These are phyloP conservation scores for Heliconius himera DNA, from an alignment of 1,140 invertebrate genomes.

Conservation along the genomic window DNA sequence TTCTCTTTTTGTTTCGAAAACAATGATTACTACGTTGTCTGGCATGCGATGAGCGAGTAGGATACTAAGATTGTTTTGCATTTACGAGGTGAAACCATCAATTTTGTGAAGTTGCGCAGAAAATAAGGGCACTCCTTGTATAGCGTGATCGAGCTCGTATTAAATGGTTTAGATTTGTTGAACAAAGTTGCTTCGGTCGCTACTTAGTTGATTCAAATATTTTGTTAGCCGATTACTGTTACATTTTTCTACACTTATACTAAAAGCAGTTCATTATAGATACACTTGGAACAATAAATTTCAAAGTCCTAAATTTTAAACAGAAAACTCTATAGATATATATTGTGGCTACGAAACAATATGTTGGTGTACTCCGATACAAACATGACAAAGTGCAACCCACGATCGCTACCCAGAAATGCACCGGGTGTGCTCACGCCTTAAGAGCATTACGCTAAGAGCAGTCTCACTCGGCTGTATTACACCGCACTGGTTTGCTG, in stretches of 20 bases:
- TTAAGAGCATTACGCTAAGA: conserved; percentile 34
- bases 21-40: conserved; percentile 70
- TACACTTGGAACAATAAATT: not conserved
- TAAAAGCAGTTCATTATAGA: too few relatives aligned
- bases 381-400: conserved; percentile 3
- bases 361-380: not conserved
- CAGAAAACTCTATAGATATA: not conserved
- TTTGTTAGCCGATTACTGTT: not conserved
- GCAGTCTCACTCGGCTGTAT: conserved; percentile 49
- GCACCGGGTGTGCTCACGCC: conserved; percentile 3
- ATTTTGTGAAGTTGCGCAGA: conserved; percentile 56
- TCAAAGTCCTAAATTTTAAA: not conserved
- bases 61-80: conserved; percentile 72
- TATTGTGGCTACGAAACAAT: not conserved
- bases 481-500: conserved; percentile 53
- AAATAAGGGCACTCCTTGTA: conserved; percentile 29
- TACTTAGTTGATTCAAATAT: not conserved
- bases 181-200: conserved; percentile 4
- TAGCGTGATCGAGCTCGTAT: conserved; percentile 24
- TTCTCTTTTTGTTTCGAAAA: conserved; percentile 74
- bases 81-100: conserved; percentile 73
- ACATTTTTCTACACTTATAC: not conserved
- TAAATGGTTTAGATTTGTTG: conserved; percentile 24
- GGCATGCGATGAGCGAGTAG: conserved; percentile 59
- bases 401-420: not conserved